These are phyloP conservation scores for Eurois occulta DNA, from an alignment of 2,888 invertebrate genomes.

Conservation along the genomic window DNA sequence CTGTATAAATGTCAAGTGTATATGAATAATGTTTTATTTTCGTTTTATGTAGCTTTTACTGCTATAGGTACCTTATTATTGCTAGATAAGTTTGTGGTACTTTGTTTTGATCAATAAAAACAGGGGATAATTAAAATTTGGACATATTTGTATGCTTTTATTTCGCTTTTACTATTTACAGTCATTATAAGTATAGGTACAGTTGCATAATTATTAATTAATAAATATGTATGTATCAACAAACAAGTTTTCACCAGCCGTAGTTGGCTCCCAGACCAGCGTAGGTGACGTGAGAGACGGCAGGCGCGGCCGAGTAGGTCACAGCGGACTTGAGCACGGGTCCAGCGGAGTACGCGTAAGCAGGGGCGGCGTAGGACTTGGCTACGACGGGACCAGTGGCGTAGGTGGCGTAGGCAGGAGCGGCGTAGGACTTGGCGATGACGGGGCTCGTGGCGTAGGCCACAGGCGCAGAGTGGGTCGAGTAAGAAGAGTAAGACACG, in stretches of 20 bases:
- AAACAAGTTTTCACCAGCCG: slow-evolving; percentile 80
- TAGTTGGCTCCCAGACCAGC: slow-evolving; percentile 75
- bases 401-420: slow-evolving; percentile 65
- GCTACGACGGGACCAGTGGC: slow-evolving; percentile 77
- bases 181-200: slow-evolving; percentile 23
- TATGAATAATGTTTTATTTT: slow-evolving; percentile 2
- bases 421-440: slow-evolving; percentile 64
- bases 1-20: neutral
- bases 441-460: slow-evolving; percentile 73
- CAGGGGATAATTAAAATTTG: neutral
- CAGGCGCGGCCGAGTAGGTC: slow-evolving; percentile 84
- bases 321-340: slow-evolving; percentile 75
- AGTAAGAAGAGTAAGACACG: slow-evolving; percentile 12
- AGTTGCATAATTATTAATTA: slow-evolving; percentile 29
- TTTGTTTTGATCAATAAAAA: neutral
- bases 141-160: slow-evolving; percentile 35
- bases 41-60: neutral
- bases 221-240: slow-evolving; percentile 54
- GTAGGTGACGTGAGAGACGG: slow-evolving; percentile 89
- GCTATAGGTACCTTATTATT: neutral
- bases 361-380: slow-evolving; percentile 70
- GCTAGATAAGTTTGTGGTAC: neutral
- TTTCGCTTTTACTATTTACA: slow-evolving; percentile 43
- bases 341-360: slow-evolving; percentile 77
- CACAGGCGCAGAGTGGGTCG: slow-evolving; percentile 71